Evolutionary conservation across 2,888 invertebrate genomes (phyloP).

Genomic region (Limnephilus lunatus): DNA sequence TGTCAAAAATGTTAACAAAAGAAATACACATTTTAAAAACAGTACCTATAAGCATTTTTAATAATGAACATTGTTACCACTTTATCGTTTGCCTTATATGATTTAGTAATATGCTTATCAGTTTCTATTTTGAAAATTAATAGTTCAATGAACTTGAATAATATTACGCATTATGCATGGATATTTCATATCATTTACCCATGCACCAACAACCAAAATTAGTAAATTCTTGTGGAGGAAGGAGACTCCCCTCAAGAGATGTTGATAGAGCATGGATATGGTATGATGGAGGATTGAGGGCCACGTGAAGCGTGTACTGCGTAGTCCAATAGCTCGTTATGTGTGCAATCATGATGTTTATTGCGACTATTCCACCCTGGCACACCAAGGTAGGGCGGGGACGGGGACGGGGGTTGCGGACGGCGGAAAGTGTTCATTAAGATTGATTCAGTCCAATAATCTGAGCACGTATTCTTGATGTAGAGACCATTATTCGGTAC

Average conservation of each 20-base stretch:
- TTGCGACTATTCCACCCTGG: background rate
- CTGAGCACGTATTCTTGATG: background rate
- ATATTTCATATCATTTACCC: too few species aligned
- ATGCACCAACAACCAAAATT: too few species aligned
- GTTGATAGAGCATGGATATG: background rate
- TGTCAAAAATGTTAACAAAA: too few species aligned
- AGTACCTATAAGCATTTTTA: too few species aligned
- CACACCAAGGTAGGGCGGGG: background rate
- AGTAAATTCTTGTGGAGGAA: background rate
- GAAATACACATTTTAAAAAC: too few species aligned
- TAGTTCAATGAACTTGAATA: too few species aligned
- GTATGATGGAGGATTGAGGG: background rate
- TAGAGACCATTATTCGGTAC: background rate
- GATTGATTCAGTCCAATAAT: constrained; percentile 12
- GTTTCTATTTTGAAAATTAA: too few species aligned
- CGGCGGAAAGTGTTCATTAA: constrained; percentile 34
- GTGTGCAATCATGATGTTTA: constrained; percentile 26
- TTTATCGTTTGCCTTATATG: too few species aligned
- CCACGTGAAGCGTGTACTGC: background rate
- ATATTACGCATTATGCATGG: too few species aligned
- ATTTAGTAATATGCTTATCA: too few species aligned
- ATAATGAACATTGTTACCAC: too few species aligned
- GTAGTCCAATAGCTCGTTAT: constrained; percentile 2
- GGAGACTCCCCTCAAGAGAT: background rate
- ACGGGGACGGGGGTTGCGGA: background rate